Percentiles rank a stretch among this genome's conserved stretches.
Evolutionary conservation across 1,140 invertebrate genomes (phyloP).

Genomic region (Cyclargus thomasi): DNA sequence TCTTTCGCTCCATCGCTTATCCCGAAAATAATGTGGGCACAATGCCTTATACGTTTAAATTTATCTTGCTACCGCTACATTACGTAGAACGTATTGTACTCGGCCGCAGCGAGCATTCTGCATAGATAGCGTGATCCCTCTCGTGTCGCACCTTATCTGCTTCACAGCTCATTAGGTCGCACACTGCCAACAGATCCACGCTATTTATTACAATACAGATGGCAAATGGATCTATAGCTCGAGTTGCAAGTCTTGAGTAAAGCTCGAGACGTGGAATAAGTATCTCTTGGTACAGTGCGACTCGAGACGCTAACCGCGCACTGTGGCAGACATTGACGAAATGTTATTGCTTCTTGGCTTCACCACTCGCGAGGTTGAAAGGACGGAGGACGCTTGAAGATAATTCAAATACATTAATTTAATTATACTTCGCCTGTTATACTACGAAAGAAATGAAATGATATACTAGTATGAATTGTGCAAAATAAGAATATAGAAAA

Average conservation of each 20-base stretch:
- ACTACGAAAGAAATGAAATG: too few relatives aligned
- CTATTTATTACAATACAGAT: conserved; percentile 72
- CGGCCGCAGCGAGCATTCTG: conserved; percentile 44
- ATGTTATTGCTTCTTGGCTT: conserved; percentile 63
- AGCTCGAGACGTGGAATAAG: conserved; percentile 48
- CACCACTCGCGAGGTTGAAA: conserved; percentile 48
- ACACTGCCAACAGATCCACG: conserved; percentile 60
- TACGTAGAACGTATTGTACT: conserved; percentile 28
- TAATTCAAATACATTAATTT: too few relatives aligned
- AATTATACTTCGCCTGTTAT: too few relatives aligned
- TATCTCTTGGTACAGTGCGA: conserved; percentile 41
- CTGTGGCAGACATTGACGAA: conserved; percentile 63
- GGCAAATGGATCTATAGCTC: conserved; percentile 57
- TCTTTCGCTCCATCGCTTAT: background rate
- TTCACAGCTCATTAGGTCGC: conserved; percentile 74
- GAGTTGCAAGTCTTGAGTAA: conserved; percentile 45
- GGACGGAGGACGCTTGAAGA: conserved; percentile 40
- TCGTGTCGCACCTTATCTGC: conserved; percentile 66
- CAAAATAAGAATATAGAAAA: too few relatives aligned
- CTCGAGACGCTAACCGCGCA: conserved; percentile 54
- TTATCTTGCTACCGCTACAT: conserved; percentile 23
- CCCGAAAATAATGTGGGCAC: background rate
- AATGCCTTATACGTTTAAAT: conserved; percentile 19
- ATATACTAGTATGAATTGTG: too few relatives aligned
- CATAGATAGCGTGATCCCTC: conserved; percentile 61